Evolutionary conservation across 2,888 invertebrate species (phyloP).

Genomic region (Ceramica pisi): DNA sequence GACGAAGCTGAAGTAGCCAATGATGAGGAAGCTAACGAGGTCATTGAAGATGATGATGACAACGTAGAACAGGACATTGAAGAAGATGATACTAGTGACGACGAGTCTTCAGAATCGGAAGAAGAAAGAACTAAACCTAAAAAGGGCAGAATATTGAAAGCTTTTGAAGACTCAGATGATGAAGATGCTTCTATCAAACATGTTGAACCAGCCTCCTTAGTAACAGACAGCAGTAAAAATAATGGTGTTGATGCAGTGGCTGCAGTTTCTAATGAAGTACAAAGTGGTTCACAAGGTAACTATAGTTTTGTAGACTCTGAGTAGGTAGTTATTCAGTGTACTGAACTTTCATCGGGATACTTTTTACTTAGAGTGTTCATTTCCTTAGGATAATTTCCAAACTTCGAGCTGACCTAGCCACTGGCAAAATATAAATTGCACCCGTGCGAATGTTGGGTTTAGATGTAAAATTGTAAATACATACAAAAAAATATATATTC

Average conservation of each 20-base stretch:
- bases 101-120: constrained; percentile 81
- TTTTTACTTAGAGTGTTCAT: too few species aligned
- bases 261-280: constrained; percentile 47
- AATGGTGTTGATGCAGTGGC: constrained; percentile 38
- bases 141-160: constrained; percentile 86
- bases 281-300: constrained; percentile 79
- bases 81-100: constrained; percentile 75
- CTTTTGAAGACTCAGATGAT: constrained; percentile 88
- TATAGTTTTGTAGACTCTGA: neutral
- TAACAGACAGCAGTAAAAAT: constrained; percentile 18
- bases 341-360: too few species aligned
- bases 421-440: too few species aligned
- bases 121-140: constrained; percentile 73
- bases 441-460: too few species aligned
- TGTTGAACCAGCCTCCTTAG: constrained; percentile 9
- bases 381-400: too few species aligned
- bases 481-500: constrained; percentile 35
- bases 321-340: neutral
- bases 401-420: too few species aligned
- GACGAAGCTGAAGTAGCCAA: constrained; percentile 65
- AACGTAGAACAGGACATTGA: constrained; percentile 74
- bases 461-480: too few species aligned
- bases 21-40: constrained; percentile 72
- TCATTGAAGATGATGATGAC: constrained; percentile 64
- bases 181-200: constrained; percentile 68